These are phyloP conservation scores for Delichon dasypus DNA, from an alignment of 2,797 vertebrate genomes.

Conservation along the genomic window DNA sequence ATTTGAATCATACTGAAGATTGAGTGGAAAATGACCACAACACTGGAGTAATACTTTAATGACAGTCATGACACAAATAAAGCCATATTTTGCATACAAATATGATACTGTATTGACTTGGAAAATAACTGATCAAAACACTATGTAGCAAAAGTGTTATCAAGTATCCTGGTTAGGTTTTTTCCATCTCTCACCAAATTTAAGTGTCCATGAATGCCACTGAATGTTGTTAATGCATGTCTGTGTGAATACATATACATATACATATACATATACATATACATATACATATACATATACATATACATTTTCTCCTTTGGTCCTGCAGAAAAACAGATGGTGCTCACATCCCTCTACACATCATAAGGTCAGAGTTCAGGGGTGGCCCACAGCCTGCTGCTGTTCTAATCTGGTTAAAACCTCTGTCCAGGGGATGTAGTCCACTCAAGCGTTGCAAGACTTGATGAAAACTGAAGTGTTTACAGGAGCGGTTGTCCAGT, in stretches of 20 bases:
- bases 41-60: not conserved
- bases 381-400: not conserved
- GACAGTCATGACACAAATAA: not conserved
- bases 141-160: not conserved
- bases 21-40: not conserved
- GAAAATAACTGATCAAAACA: not conserved
- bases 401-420: not conserved
- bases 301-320: not conserved
- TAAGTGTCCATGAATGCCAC: not conserved
- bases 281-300: not conserved
- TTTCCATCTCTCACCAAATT: not conserved
- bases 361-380: not conserved
- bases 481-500: not conserved
- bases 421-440: not conserved
- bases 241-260: not conserved
- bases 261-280: not conserved
- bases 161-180: not conserved
- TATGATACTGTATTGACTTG: not conserved
- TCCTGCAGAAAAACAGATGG: not conserved
- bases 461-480: constrained; percentile 37
- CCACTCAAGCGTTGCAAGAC: not conserved
- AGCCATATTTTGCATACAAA: not conserved
- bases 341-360: not conserved
- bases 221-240: not conserved
- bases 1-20: not conserved